A percentile compares a stretch with the other conserved stretches of the same genome.
phyloP scores from a whole-genome alignment of 2,113 vertebrate species.

The Eretmochelys imbricata region DNA sequence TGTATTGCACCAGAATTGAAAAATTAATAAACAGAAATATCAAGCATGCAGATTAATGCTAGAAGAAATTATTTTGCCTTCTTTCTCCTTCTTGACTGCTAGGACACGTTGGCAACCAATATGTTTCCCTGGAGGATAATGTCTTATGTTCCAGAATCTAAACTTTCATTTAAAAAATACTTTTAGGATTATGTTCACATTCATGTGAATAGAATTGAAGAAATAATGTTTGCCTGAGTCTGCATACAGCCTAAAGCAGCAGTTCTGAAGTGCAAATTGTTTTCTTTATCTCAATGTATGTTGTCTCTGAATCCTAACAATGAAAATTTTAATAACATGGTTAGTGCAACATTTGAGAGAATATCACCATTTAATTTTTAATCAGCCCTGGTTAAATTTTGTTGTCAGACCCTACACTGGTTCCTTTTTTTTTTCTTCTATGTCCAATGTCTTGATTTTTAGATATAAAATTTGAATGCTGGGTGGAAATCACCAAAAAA shows the following conservation, averaged over 20 bases:
- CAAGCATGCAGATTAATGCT: constrained; percentile 31
- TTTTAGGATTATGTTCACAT: constrained; percentile 34
- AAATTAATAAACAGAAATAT: constrained; percentile 55
- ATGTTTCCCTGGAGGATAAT: constrained; percentile 31
- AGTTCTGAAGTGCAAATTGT: not conserved
- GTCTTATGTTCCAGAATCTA: constrained; percentile 27
- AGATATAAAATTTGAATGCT: not conserved
- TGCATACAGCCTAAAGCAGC: constrained; percentile 16
- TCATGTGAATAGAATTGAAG: constrained; percentile 23
- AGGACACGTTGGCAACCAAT: constrained; percentile 31
- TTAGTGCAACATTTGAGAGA: not conserved
- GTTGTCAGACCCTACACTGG: not conserved
- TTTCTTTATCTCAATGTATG: not conserved
- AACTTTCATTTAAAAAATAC: constrained; percentile 51
- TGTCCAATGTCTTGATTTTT: not conserved
- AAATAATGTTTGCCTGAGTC: not conserved
- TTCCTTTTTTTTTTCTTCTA: not conserved
- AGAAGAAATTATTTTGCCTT: not conserved
- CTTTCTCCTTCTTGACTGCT: constrained; percentile 5
- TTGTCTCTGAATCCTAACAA: not conserved
- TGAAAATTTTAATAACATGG: constrained; percentile 12
- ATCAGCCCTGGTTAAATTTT: not conserved
- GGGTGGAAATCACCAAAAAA: not conserved
- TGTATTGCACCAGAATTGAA: constrained; percentile 37
- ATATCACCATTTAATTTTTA: not conserved